Evolutionary conservation across 1,140 invertebrate genomes (phyloP).

Genomic region (Pseudomyrmex concolor): DNA sequence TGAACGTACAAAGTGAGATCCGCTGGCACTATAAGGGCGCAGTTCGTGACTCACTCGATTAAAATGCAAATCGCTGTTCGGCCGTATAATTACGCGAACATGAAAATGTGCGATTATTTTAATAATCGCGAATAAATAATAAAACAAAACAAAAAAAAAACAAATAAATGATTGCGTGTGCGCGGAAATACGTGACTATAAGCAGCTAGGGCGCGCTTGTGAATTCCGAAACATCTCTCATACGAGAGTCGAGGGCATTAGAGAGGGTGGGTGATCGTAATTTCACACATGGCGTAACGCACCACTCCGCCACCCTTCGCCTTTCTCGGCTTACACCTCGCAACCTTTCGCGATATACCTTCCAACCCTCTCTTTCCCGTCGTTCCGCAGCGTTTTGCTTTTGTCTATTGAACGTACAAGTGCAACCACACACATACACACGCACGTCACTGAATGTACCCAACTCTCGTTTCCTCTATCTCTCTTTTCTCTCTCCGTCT

Average conservation of each 20-base stretch:
- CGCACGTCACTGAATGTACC: constrained; percentile 12
- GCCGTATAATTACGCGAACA: neutral
- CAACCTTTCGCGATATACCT: constrained; percentile 31
- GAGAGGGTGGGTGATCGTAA: constrained; percentile 76
- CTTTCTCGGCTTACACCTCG: constrained; percentile 32
- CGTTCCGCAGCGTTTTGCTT: constrained; percentile 55
- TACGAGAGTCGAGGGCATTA: constrained; percentile 71
- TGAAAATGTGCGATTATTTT: neutral
- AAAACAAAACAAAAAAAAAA: neutral
- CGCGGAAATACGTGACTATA: neutral
- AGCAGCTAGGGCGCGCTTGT: neutral
- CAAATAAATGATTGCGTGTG: no score
- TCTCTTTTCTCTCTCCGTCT: neutral
- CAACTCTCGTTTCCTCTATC: constrained; percentile 8
- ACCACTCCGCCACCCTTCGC: constrained; percentile 31
- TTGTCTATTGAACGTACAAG: constrained; percentile 50
- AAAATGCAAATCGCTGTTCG: neutral
- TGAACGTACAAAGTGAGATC: constrained; percentile 1
- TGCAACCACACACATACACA: neutral
- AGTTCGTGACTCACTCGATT: neutral
- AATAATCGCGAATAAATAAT: neutral
- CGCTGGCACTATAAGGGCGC: neutral
- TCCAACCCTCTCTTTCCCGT: constrained; percentile 54
- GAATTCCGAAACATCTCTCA: constrained; percentile 7
- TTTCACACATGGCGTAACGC: constrained; percentile 80